phyloP scores from a whole-genome alignment of 2,797 vertebrate genomes.

The Hoplostethus atlanticus region DNA sequence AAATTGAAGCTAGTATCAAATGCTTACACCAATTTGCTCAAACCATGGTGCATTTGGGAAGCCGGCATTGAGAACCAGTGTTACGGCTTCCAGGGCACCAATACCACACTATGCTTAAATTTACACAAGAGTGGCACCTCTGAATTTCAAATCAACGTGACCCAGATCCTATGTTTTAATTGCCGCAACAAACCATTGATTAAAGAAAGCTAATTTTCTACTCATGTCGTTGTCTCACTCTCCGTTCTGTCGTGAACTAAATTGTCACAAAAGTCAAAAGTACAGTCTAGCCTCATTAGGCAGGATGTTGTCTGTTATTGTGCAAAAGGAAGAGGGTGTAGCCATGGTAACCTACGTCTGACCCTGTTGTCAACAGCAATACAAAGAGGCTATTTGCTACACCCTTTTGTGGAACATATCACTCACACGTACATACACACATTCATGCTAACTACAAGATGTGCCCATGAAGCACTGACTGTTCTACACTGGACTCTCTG shows the following conservation, averaged over 20 bases:
- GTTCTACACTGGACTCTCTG: too few relatives aligned
- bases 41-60: too few relatives aligned
- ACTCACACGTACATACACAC: conserved; percentile 5
- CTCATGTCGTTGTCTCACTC: conserved; percentile 56
- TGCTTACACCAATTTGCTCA: neutral
- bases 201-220: conserved; percentile 2
- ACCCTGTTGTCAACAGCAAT: conserved; percentile 36
- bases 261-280: conserved; percentile 65
- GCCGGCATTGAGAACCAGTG: too few relatives aligned
- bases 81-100: neutral
- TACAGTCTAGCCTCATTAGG: conserved; percentile 39
- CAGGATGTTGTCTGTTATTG: conserved; percentile 63
- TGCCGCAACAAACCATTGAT: conserved; percentile 23
- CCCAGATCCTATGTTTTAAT: conserved; percentile 16
- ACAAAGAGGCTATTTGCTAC: conserved; percentile 15
- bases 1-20: neutral
- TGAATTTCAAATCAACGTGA: neutral
- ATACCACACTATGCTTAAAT: too few relatives aligned
- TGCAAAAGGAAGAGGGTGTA: conserved; percentile 67
- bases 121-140: neutral
- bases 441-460: conserved; percentile 5
- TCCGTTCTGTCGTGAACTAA: conserved; percentile 39
- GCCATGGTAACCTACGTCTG: conserved; percentile 60
- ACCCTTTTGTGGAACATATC: conserved; percentile 31
- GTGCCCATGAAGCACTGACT: too few relatives aligned